Base-by-base conservation (phyloP, 1,140 invertebrate genomes). In the Zaprionus gabonicus region DNA sequence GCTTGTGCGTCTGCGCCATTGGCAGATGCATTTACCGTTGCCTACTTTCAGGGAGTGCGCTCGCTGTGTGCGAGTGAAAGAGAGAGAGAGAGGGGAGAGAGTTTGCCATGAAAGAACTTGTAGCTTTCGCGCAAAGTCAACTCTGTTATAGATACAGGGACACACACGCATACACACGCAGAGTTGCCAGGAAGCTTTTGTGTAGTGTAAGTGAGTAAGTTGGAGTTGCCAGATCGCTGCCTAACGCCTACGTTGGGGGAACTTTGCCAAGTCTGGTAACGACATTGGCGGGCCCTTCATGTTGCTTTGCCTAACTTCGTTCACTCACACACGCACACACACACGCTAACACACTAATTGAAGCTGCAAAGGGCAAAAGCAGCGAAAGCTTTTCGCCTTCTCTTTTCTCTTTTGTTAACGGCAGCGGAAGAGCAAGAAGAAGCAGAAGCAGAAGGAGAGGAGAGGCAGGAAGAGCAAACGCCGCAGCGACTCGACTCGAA, bases 81-180 rank as follows among this genome's bases (percentile, higher is more conserved):
- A 27, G 64, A 65, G 59, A 69, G 67, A 27, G 64, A 65, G 59
- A 69, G 67, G 67, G 58, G 71, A 65, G 65, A 25, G 20, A 69
- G 67, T 55, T 68, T 73, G 71, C 58, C 62, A 68, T 72, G 66
- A 60, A 49, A 60, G 70, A 62, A 81, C 82, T 85, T 82, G 79
- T 79, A 79, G 82, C 82, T 84, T 78, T 85, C 49, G 69, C 57
- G 58, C 65, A 73, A 62, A 51, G 41, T 25, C 28, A 75, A 81
- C 78, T 78, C 81, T 87, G 81, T 88, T 88, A 87, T 87, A 87
- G 81, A 87, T 88, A 87, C 78, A 81, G n/a, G 38, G 27, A 38
- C 31, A 36, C 25, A 44, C 17, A 28, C 17, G 20, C 36, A 28
- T n/a, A 13, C 28, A 20, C 28, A 41, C 38, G 28, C 51, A 36